These are phyloP conservation scores for Macrocentrus cingulum DNA, from an alignment of 1,140 invertebrate genomes.

Conservation along the genomic window DNA sequence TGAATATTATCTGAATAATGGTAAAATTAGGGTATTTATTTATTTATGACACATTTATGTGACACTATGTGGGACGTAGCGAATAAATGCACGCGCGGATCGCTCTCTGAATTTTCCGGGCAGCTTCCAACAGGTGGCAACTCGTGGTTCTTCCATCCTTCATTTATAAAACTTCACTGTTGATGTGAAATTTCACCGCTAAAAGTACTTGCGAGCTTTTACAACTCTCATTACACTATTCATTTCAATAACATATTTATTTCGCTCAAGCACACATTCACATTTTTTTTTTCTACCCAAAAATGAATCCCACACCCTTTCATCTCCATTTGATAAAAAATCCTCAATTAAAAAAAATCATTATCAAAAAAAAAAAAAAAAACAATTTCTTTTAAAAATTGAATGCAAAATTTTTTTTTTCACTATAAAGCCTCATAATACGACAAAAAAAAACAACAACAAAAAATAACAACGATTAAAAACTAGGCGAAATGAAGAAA, in stretches of 20 bases:
- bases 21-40: background rate
- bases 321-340: no score
- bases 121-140: constrained; percentile 25
- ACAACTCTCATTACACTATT: background rate
- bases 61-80: no score
- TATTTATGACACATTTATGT: constrained; percentile 7
- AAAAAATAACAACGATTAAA: no score
- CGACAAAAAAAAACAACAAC: no score
- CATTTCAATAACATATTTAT: no score
- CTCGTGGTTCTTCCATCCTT: constrained; percentile 22
- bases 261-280: background rate
- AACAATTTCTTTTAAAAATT: no score
- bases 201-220: constrained; percentile 5
- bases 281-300: constrained; percentile 13
- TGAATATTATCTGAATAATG: no score
- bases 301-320: background rate
- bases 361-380: no score
- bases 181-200: constrained; percentile 1
- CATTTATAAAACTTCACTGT: constrained; percentile 27
- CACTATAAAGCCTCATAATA: no score
- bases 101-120: constrained; percentile 11
- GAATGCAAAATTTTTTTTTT: no score
- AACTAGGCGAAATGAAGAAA: no score
- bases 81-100: background rate
- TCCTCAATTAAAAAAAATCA: no score